A percentile compares a stretch with the other conserved stretches of the same genome.
phyloP scores from a whole-genome alignment of 2,888 invertebrate species.

The Coenonympha glycerion region DNA sequence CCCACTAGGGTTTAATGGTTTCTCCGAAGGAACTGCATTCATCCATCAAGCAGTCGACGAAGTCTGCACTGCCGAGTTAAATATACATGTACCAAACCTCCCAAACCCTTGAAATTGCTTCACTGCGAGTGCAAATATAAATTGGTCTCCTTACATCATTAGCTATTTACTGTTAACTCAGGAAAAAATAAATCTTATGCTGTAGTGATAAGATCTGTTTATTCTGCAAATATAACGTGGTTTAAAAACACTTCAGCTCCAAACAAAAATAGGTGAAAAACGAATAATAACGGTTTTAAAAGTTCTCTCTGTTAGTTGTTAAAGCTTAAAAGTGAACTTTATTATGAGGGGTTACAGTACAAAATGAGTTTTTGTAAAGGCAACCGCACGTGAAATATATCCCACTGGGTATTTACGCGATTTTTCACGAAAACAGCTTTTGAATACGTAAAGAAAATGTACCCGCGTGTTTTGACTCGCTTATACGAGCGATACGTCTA shows the following conservation, averaged over 20 bases:
- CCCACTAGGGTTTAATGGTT: constrained; percentile 40
- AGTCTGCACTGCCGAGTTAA: constrained; percentile 12
- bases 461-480: no score
- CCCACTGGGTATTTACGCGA: constrained; percentile 42
- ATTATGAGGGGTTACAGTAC: constrained; percentile 24
- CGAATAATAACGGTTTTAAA: constrained; percentile 7
- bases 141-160: constrained; percentile 45
- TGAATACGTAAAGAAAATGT: constrained; percentile 44
- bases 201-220: constrained; percentile 30
- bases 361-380: constrained; percentile 14
- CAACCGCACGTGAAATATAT: constrained; percentile 17
- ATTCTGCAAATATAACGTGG: constrained; percentile 22
- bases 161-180: constrained; percentile 26
- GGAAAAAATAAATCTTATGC: constrained; percentile 34
- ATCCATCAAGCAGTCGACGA: constrained; percentile 60
- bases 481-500: no score
- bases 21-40: constrained; percentile 43
- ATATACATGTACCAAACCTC: constrained; percentile 20
- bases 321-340: constrained; percentile 14
- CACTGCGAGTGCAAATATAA: constrained; percentile 35
- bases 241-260: background rate
- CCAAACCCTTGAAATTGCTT: constrained; percentile 27
- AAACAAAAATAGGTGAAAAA: constrained; percentile 22
- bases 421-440: constrained; percentile 56
- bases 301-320: background rate